phyloP scores from a whole-genome alignment of 2,888 invertebrate species.

The Cartodere bifasciata region DNA sequence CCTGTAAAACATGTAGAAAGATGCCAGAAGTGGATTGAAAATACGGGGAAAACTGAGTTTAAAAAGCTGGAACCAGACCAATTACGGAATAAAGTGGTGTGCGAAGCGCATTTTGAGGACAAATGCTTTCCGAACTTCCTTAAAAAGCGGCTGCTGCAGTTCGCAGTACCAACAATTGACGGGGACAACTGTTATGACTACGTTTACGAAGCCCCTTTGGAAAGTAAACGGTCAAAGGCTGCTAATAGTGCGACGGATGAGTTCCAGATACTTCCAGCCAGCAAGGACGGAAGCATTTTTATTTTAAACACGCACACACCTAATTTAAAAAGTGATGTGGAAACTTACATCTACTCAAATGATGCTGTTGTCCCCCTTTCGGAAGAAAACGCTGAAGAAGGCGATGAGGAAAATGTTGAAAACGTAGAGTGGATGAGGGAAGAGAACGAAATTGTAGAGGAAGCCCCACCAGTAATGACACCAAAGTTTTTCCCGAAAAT shows the following conservation, averaged over 20 bases:
- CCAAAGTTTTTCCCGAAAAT: not conserved
- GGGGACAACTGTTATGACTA: constrained; percentile 18
- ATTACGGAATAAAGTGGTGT: constrained; percentile 46
- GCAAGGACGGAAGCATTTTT: constrained; percentile 29
- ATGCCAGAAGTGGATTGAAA: constrained; percentile 45
- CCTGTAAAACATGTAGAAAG: constrained; percentile 46
- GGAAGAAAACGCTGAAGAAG: constrained; percentile 7
- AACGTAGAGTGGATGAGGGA: not conserved
- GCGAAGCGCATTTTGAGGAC: constrained; percentile 45
- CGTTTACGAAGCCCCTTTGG: not conserved
- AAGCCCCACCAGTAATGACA: constrained; percentile 1
- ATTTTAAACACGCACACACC: constrained; percentile 25
- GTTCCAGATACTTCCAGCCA: constrained; percentile 26
- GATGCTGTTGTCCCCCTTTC: constrained; percentile 24
- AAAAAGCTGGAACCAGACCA: constrained; percentile 43
- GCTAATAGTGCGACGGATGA: constrained; percentile 17
- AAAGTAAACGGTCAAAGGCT: constrained; percentile 3
- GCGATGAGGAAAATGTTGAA: constrained; percentile 5
- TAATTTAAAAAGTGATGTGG: constrained; percentile 21
- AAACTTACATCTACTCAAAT: constrained; percentile 28
- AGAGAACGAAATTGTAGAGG: not conserved
- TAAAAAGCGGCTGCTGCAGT: constrained; percentile 41
- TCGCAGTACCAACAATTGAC: constrained; percentile 43
- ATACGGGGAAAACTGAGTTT: constrained; percentile 41
- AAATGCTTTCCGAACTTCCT: constrained; percentile 40